phyloP scores from a whole-genome alignment of 2,113 vertebrate genomes.

The Proterorhinus semilunaris region DNA sequence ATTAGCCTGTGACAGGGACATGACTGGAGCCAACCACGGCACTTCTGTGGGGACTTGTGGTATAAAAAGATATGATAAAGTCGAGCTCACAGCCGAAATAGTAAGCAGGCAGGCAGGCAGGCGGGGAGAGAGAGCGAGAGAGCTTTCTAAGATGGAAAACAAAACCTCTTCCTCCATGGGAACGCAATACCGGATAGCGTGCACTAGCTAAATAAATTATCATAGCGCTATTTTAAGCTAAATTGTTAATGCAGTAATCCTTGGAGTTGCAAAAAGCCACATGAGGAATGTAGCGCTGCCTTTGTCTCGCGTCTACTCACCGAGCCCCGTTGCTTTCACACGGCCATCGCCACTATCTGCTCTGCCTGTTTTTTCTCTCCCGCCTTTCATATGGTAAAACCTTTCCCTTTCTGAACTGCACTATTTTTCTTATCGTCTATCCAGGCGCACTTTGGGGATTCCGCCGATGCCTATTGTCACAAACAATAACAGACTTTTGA shows the following conservation, averaged over 20 bases:
- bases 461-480: slow-evolving; percentile 50
- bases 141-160: slow-evolving; percentile 9
- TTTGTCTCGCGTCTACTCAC: slow-evolving; percentile 41
- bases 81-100: slow-evolving; percentile 21
- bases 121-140: slow-evolving; percentile 9
- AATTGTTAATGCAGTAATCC: slow-evolving; percentile 81
- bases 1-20: background rate
- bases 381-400: slow-evolving; percentile 68
- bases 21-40: slow-evolving; percentile 1
- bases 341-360: slow-evolving; percentile 46
- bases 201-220: slow-evolving; percentile 79
- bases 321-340: slow-evolving; percentile 9
- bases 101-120: background rate
- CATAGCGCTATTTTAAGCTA: slow-evolving; percentile 76
- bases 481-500: slow-evolving; percentile 65
- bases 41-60: slow-evolving; percentile 30
- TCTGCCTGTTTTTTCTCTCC: slow-evolving; percentile 26
- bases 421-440: slow-evolving; percentile 59
- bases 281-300: slow-evolving; percentile 61
- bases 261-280: slow-evolving; percentile 61
- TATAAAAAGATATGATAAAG: slow-evolving; percentile 18
- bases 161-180: slow-evolving; percentile 48
- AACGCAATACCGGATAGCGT: slow-evolving; percentile 65
- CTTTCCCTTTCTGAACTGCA: slow-evolving; percentile 48
- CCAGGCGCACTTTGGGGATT: slow-evolving; percentile 49